These are phyloP conservation scores for Ceratina japonica DNA, from an alignment of 1,140 invertebrate genomes.

Conservation along the genomic window DNA sequence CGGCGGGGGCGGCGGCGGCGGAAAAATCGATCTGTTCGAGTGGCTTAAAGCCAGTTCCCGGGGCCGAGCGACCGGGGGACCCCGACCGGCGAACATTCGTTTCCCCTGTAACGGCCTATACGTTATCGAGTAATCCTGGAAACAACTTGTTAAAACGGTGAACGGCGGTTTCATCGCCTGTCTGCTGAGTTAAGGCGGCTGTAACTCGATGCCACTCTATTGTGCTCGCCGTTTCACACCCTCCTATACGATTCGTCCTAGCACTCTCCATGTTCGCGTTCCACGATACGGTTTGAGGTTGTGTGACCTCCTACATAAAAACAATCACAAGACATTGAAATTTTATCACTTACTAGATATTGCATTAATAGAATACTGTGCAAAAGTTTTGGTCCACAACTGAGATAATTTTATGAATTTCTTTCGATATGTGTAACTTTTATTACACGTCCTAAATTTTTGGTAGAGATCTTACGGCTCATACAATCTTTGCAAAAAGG, in stretches of 20 bases:
- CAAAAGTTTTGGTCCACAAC: no score
- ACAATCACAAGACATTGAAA: no score
- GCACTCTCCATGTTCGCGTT: not conserved
- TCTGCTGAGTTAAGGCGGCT: constrained; percentile 28
- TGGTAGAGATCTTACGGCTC: no score
- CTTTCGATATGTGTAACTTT: no score
- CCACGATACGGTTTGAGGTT: not conserved
- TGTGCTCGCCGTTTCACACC: not conserved
- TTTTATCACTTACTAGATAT: no score
- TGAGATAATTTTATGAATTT: no score
- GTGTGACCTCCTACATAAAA: no score
- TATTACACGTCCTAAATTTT: no score
- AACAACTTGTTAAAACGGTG: constrained; percentile 46
- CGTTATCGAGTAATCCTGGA: constrained; percentile 40
- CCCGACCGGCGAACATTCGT: constrained; percentile 4
- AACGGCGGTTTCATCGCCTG: constrained; percentile 18
- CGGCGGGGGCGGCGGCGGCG: not conserved
- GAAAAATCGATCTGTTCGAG: constrained; percentile 28
- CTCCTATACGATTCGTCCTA: not conserved
- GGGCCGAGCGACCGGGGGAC: constrained; percentile 9
- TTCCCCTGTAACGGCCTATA: constrained; percentile 8
- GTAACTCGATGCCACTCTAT: constrained; percentile 31
- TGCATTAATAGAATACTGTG: no score
- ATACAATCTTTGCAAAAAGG: not conserved
- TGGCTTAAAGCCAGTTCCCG: constrained; percentile 37